Conservation (phyloP, 2,797 vertebrate genomes). For the Bufotes viridis region DNA sequence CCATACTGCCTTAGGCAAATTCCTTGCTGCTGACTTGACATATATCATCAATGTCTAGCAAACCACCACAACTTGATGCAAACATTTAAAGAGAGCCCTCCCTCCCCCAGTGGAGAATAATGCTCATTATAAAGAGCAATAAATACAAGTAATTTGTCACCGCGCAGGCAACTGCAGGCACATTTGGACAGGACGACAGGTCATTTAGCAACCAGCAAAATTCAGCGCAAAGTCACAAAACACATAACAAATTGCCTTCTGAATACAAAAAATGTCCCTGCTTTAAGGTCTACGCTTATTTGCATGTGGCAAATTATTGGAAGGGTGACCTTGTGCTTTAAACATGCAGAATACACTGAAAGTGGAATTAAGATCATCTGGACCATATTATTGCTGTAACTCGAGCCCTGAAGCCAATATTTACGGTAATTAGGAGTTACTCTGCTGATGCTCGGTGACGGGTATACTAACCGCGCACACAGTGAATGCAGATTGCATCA, state of each 20-base stretch:
- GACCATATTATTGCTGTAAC: conserved; percentile 50
- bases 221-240: conserved; percentile 48
- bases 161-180: conserved; percentile 48
- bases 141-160: conserved; percentile 57
- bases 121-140: conserved; percentile 53
- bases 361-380: conserved; percentile 51
- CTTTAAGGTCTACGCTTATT: conserved; percentile 46
- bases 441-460: neutral
- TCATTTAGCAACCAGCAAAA: conserved; percentile 57
- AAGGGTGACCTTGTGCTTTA: conserved; percentile 57
- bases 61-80: conserved; percentile 32
- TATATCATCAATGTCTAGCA: conserved; percentile 42
- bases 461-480: conserved; percentile 1
- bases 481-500: conserved; percentile 27
- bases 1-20: conserved; percentile 18
- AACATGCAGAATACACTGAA: conserved; percentile 47
- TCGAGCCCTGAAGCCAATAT: conserved; percentile 55
- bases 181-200: conserved; percentile 56
- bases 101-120: conserved; percentile 25
- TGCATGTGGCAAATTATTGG: conserved; percentile 53
- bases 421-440: conserved; percentile 44
- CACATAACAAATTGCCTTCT: conserved; percentile 47
- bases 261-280: conserved; percentile 36
- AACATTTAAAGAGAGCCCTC: conserved; percentile 16
- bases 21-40: conserved; percentile 32